A percentile compares a stretch with the other conserved stretches of the same genome.
These are phyloP conservation scores for Liodrosophila aerea DNA, from an alignment of 2,888 invertebrate genomes.

Conservation along the genomic window DNA sequence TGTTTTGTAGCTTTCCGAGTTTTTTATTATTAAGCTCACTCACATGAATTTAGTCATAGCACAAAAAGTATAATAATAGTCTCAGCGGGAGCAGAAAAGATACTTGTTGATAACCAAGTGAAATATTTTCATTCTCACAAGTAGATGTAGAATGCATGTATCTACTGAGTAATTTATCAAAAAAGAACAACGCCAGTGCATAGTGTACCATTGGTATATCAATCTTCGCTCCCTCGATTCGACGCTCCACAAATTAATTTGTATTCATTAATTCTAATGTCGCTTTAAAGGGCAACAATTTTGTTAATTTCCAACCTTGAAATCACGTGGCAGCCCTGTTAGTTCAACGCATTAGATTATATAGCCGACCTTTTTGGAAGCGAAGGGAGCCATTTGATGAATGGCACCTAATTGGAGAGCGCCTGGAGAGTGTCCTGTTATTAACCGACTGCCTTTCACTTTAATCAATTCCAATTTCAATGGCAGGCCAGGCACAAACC, in stretches of 20 bases:
- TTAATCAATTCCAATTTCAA: conserved; percentile 60
- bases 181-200: too few species aligned
- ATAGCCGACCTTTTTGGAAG: neutral
- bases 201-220: too few species aligned
- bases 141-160: too few species aligned
- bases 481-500: conserved; percentile 19
- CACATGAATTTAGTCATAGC: too few species aligned
- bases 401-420: conserved; percentile 67
- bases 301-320: neutral
- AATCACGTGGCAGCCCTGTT: neutral
- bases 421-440: conserved; percentile 65
- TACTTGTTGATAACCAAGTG: too few species aligned
- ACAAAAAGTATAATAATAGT: too few species aligned
- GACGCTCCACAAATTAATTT: neutral
- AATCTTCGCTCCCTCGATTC: neutral
- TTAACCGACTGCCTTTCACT: conserved; percentile 68
- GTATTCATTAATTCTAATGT: conserved; percentile 1
- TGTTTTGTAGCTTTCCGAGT: too few species aligned
- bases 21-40: too few species aligned
- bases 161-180: too few species aligned
- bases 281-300: conserved; percentile 5
- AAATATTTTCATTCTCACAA: too few species aligned
- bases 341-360: conserved; percentile 17
- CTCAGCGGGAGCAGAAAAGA: too few species aligned
- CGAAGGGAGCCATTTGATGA: conserved; percentile 46